Evolutionary conservation across 2,113 vertebrate species (phyloP), one percentile per base, ranked within the genome.

Genomic region (Ranitomeya variabilis): DNA sequence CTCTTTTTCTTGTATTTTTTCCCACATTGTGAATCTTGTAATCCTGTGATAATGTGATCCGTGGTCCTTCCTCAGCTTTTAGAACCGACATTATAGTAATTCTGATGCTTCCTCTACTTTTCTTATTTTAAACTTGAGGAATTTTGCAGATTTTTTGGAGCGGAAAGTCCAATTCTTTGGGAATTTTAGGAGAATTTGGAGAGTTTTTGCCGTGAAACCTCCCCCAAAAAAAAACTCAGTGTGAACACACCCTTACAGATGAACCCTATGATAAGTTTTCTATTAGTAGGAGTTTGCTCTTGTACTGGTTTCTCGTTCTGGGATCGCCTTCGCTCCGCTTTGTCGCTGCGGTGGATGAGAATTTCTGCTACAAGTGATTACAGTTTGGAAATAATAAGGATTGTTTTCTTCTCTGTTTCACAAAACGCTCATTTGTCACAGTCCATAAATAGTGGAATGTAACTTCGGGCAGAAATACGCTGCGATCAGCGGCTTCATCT

Each of bases 391-490:
- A 45, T 83, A 83, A 88, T 59, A 88, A 84, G 71, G 37, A 88
- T 83, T 83, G 80, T 88, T 77, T 82, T 66, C 19, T 60, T 83
- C 82, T 55, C 62, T 37, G 60, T 88, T 23, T 21, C 80, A 88
- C 80, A 83, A 76, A 88, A 76, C 64, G 80, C 80, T 21, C 71
- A 83, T 88, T 88, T 88, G 87, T 88, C 71, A 83, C 64, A 74
- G 69, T 67, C 76, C 87, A 88, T 83, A 83, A 83, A 88, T 21
- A 26, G 87, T 37, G 76, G 26, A 37, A 66, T 88, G 80, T 37
- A 83, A 77, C 80, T 66, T 18, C 67, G 74, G 86, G 79, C 74
- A 82, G 66, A 73, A 37, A 60, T 74, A 74, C 73, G 45, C 37
- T 0, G 54, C 87, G 83, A n/a, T 62, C 80, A 45, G 14, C n/a